Conservation (phyloP, 2,888 invertebrate genomes). For the Macropis europaea region DNA sequence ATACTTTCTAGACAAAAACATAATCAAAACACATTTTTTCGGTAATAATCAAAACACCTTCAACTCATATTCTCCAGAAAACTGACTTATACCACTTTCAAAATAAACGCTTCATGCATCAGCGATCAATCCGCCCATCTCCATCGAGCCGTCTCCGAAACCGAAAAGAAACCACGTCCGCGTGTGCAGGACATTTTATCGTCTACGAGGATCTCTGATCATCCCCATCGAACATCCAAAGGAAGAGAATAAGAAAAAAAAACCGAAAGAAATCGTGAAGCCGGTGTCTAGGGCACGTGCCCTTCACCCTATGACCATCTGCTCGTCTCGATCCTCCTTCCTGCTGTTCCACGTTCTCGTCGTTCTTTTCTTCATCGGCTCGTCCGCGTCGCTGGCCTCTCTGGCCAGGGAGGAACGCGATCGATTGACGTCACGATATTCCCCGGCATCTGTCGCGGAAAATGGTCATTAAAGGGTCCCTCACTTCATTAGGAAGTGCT, state of each 20-base stretch:
- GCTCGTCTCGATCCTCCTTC: slow-evolving; percentile 37
- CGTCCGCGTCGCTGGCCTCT: slow-evolving; percentile 2
- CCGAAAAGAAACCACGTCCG: neutral
- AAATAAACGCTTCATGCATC: too few species aligned
- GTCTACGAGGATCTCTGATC: slow-evolving; percentile 60
- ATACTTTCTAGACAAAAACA: too few species aligned
- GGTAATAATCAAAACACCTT: too few species aligned
- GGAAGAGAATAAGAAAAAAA: neutral
- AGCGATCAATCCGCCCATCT: too few species aligned
- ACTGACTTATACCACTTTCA: too few species aligned
- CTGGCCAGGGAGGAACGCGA: slow-evolving; percentile 9
- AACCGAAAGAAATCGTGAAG: slow-evolving; percentile 59
- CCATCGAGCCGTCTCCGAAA: too few species aligned
- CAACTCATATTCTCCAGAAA: too few species aligned
- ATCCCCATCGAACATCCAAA: slow-evolving; percentile 51
- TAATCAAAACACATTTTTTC: too few species aligned
- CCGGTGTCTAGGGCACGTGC: slow-evolving; percentile 61
- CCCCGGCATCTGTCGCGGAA: slow-evolving; percentile 60
- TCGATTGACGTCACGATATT: slow-evolving; percentile 46
- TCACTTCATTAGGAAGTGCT: slow-evolving; percentile 51
- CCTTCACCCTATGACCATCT: slow-evolving; percentile 63
- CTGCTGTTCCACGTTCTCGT: slow-evolving; percentile 15
- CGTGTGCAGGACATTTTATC: slow-evolving; percentile 24
- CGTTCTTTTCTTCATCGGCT: neutral
- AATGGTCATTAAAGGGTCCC: slow-evolving; percentile 55